These are phyloP conservation scores for Criorhina ranunculi DNA, from an alignment of 2,888 invertebrate genomes.

Conservation along the genomic window DNA sequence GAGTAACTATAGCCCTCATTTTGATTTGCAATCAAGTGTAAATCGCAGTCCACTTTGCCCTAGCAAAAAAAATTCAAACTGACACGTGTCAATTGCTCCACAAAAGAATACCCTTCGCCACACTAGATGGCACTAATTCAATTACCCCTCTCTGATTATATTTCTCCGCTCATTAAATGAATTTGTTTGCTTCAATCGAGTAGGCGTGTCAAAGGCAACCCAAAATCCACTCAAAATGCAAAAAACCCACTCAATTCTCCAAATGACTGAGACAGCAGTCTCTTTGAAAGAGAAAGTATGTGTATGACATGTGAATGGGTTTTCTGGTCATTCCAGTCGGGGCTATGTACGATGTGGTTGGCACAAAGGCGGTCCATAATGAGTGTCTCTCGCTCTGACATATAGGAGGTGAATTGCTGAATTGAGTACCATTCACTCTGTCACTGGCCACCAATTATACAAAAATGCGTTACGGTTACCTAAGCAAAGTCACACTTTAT, in stretches of 20 bases:
- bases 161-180: slow-evolving; percentile 19
- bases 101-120: background rate
- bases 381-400: slow-evolving; percentile 14
- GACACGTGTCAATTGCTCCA: too few relatives aligned
- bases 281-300: background rate
- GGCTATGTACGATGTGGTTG: background rate
- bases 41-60: too few relatives aligned
- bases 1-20: too few relatives aligned
- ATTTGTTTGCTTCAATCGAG: background rate
- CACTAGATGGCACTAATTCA: slow-evolving; percentile 17
- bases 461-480: slow-evolving; percentile 49
- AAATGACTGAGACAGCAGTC: background rate
- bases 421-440: slow-evolving; percentile 26
- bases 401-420: slow-evolving; percentile 10
- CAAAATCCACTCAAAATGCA: slow-evolving; percentile 1
- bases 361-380: slow-evolving; percentile 7
- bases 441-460: slow-evolving; percentile 36
- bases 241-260: slow-evolving; percentile 14
- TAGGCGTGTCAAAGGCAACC: slow-evolving; percentile 32
- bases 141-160: slow-evolving; percentile 30
- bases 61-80: background rate
- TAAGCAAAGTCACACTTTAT: slow-evolving; percentile 49
- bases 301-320: background rate
- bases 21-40: too few relatives aligned
- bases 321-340: background rate